A percentile compares a stretch with the other conserved stretches of the same genome.
phyloP scores from a whole-genome alignment of 1,140 invertebrate genomes.

The Tachypleus tridentatus region DNA sequence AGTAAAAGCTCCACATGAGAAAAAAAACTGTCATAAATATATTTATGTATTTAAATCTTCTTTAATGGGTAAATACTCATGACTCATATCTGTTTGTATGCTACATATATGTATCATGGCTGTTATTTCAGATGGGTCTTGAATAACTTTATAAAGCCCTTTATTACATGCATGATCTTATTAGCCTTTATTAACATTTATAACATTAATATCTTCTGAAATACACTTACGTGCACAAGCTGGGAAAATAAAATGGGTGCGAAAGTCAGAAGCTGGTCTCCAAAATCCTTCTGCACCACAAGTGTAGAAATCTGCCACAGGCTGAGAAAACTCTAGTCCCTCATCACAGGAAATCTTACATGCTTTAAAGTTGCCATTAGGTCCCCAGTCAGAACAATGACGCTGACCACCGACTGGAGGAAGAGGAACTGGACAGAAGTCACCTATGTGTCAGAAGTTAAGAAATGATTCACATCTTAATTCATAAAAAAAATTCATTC shows the following conservation, averaged over 20 bases:
- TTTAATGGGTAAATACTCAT: no score
- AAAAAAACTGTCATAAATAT: no score
- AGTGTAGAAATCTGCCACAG: slow-evolving; percentile 86
- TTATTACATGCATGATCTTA: no score
- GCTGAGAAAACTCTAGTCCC: slow-evolving; percentile 75
- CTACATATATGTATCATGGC: no score
- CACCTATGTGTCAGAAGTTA: slow-evolving; percentile 41
- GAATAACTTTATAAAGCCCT: no score
- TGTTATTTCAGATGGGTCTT: no score
- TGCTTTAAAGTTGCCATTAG: slow-evolving; percentile 54
- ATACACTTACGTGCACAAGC: slow-evolving; percentile 63
- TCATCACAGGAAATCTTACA: slow-evolving; percentile 70
- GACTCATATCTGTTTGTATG: no score
- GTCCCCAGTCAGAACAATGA: slow-evolving; percentile 89
- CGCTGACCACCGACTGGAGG: slow-evolving; percentile 82
- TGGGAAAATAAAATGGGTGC: slow-evolving; percentile 67
- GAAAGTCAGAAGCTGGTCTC: slow-evolving; percentile 70
- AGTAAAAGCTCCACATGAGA: no score
- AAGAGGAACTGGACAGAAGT: slow-evolving; percentile 73
- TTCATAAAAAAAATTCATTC: no score
- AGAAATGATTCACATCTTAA: no score
- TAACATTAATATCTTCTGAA: not conserved
- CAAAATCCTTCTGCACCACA: slow-evolving; percentile 94
- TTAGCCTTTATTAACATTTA: no score
- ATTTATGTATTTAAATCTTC: no score